phyloP scores from a whole-genome alignment of 2,888 invertebrate species.

The Sphinx pinastri region DNA sequence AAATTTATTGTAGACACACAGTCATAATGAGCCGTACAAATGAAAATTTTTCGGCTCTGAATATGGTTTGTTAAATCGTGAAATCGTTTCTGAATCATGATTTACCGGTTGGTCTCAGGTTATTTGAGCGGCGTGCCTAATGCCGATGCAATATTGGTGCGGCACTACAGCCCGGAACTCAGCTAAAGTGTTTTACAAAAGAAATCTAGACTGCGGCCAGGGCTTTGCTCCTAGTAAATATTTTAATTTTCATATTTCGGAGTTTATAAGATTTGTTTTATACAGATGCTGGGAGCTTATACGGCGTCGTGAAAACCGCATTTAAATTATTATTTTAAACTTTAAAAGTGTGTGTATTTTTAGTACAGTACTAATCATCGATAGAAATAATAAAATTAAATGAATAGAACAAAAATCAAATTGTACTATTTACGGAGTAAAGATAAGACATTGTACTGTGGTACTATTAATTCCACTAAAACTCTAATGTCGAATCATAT shows the following conservation, averaged over 20 bases:
- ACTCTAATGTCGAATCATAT: not conserved
- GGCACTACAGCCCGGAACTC: not conserved
- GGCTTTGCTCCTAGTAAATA: not conserved
- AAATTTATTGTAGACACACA: no score
- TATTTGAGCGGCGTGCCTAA: not conserved
- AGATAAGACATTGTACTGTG: no score
- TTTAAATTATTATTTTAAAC: no score
- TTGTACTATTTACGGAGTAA: no score
- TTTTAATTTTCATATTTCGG: not conserved
- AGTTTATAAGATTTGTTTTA: not conserved
- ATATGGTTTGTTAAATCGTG: no score
- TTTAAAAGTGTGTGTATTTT: no score
- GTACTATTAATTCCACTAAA: not conserved
- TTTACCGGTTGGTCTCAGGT: not conserved
- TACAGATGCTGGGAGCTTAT: not conserved
- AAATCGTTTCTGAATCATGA: not conserved
- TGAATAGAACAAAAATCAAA: no score
- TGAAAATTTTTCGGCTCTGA: not conserved
- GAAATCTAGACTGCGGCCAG: not conserved
- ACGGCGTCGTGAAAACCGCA: no score
- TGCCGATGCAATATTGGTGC: not conserved
- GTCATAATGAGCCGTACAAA: no score
- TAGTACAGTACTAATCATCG: no score
- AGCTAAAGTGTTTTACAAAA: not conserved
- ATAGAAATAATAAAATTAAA: no score